Conservation (phyloP, 2,797 vertebrate species). For the Remorina albescens region DNA sequence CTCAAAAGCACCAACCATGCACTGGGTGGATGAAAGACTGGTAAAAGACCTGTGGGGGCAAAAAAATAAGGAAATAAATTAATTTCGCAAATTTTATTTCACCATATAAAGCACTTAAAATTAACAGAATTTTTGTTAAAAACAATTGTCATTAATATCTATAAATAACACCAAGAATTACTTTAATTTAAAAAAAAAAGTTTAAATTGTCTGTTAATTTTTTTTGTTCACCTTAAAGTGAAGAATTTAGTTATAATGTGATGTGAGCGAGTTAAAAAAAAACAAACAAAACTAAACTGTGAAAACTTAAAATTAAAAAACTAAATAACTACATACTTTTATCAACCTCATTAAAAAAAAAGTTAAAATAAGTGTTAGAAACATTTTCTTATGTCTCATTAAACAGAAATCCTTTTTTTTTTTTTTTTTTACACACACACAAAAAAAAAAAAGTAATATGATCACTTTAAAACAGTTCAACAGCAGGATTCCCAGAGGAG, state of each 20-base stretch:
- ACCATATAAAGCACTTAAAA: not conserved
- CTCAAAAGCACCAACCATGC: slow-evolving; percentile 79
- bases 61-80: not conserved
- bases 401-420: not conserved
- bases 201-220: not conserved
- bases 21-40: slow-evolving; percentile 62
- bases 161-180: not conserved
- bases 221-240: slow-evolving; percentile 5
- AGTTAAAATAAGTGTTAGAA: not conserved
- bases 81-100: not conserved
- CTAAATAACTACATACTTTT: not conserved
- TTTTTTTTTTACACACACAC: too few relatives aligned
- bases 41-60: slow-evolving; percentile 75
- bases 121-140: not conserved
- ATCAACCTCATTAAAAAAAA: rapidly evolving
- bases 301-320: not conserved
- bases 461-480: not conserved
- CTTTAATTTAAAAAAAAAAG: not conserved
- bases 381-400: not conserved
- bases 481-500: not conserved
- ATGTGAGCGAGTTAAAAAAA: not conserved
- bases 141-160: not conserved
- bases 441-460: slow-evolving; percentile 1
- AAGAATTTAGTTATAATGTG: not conserved
- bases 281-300: not conserved